phyloP scores from a whole-genome alignment of 2,113 vertebrate species.

The Odobenus rosmarus region DNA sequence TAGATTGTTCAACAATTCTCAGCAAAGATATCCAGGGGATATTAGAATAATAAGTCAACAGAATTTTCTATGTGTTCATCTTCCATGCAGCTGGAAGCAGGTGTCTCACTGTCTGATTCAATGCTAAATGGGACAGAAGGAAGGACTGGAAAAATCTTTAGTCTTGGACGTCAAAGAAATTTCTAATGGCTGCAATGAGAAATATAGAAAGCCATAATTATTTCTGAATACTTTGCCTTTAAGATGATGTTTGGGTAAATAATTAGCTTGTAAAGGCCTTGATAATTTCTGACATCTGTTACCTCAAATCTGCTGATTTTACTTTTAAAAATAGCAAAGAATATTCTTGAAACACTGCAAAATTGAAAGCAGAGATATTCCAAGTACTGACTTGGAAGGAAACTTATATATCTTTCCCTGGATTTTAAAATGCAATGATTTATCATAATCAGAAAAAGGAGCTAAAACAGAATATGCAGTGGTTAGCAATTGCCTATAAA shows the following conservation, averaged over 20 bases:
- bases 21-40: neutral
- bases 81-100: slow-evolving; percentile 58
- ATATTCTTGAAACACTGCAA: slow-evolving; percentile 45
- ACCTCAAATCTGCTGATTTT: slow-evolving; percentile 68
- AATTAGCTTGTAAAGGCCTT: slow-evolving; percentile 48
- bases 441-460: slow-evolving; percentile 25
- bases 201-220: slow-evolving; percentile 54
- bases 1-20: slow-evolving; percentile 16
- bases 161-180: slow-evolving; percentile 44
- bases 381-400: slow-evolving; percentile 34
- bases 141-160: neutral
- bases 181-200: slow-evolving; percentile 54
- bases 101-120: slow-evolving; percentile 53
- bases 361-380: slow-evolving; percentile 41
- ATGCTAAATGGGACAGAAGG: slow-evolving; percentile 22
- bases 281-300: slow-evolving; percentile 72
- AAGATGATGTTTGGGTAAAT: slow-evolving; percentile 35
- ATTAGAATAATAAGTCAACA: slow-evolving; percentile 47
- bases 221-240: slow-evolving; percentile 22
- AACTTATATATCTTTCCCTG: neutral
- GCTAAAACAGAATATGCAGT: slow-evolving; percentile 6
- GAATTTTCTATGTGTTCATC: slow-evolving; percentile 39
- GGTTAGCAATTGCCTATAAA: slow-evolving; percentile 31
- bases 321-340: slow-evolving; percentile 59
- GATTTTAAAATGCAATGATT: slow-evolving; percentile 36